A percentile compares a stretch with the other conserved stretches of the same genome.
These are phyloP conservation scores for Bergia puertoricense DNA, from an alignment of 92 coral and sea anemone genomes.

Conservation along the genomic window DNA sequence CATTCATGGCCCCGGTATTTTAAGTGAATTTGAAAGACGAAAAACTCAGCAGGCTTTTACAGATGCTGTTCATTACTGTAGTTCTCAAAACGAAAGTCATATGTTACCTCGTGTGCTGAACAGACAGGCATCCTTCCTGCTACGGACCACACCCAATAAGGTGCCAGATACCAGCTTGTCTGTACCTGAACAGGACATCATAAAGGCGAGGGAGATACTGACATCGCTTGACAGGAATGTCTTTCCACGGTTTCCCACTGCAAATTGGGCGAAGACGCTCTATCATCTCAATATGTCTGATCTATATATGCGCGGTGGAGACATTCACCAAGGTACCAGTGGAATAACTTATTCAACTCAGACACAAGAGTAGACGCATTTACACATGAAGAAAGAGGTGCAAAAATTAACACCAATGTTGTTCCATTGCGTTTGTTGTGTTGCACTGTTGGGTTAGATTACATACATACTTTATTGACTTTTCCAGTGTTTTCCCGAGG, in stretches of 20 bases:
- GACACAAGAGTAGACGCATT: no score
- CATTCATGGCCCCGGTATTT: neutral
- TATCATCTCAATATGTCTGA: slow-evolving; percentile 27
- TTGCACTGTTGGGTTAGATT: neutral
- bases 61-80: slow-evolving; percentile 2
- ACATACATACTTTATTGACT: no score
- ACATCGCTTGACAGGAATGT: slow-evolving; percentile 6
- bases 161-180: slow-evolving; percentile 43
- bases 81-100: slow-evolving; percentile 13
- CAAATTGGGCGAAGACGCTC: slow-evolving; percentile 23
- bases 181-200: slow-evolving; percentile 13
- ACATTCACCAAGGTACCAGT: slow-evolving; percentile 14
- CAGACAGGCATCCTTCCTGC: slow-evolving; percentile 44
- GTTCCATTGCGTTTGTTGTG: neutral
- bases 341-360: neutral
- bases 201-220: neutral
- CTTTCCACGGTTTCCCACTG: slow-evolving; percentile 17
- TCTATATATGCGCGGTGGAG: slow-evolving; percentile 13
- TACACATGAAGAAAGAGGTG: neutral
- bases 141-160: slow-evolving; percentile 44
- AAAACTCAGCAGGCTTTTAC: slow-evolving; percentile 11
- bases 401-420: no score
- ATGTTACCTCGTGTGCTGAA: slow-evolving; percentile 42
- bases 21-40: slow-evolving; percentile 8
- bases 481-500: no score